phyloP scores from a whole-genome alignment of 2,113 vertebrate genomes.

The Sialia sialis region DNA sequence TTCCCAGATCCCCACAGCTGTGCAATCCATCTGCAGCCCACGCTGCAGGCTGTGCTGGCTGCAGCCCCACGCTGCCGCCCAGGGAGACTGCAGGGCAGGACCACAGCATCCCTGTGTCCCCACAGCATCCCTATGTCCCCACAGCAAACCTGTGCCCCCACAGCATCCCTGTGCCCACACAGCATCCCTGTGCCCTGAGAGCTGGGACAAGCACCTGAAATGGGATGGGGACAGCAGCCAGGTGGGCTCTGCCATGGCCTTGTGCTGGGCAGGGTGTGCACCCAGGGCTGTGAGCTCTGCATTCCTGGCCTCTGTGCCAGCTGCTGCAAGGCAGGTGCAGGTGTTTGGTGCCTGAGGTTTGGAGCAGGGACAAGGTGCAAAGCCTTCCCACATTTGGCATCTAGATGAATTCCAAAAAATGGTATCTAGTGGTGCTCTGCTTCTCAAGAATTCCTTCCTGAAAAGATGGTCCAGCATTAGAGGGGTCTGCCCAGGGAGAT shows the following conservation, averaged over 20 bases:
- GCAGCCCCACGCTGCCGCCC: neutral
- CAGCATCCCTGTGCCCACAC: neutral
- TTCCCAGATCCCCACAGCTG: slow-evolving; percentile 14
- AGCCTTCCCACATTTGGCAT: neutral
- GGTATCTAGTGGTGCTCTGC: neutral
- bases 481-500: neutral
- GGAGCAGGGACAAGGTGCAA: neutral
- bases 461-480: no score
- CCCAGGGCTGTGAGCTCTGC: neutral
- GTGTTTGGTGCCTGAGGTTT: neutral
- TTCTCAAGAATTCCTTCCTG: neutral
- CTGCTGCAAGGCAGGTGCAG: neutral
- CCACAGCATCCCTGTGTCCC: neutral
- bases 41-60: neutral
- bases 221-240: neutral
- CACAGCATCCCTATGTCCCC: no score
- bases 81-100: neutral
- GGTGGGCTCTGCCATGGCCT: neutral
- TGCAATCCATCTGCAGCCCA: neutral
- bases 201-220: neutral
- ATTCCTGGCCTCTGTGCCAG: neutral
- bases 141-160: no score
- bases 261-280: rapidly evolving
- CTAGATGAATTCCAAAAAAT: rapidly evolving
- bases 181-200: neutral